These are phyloP conservation scores for Vulpes lagopus DNA, from an alignment of 2,113 vertebrate species.

Conservation along the genomic window DNA sequence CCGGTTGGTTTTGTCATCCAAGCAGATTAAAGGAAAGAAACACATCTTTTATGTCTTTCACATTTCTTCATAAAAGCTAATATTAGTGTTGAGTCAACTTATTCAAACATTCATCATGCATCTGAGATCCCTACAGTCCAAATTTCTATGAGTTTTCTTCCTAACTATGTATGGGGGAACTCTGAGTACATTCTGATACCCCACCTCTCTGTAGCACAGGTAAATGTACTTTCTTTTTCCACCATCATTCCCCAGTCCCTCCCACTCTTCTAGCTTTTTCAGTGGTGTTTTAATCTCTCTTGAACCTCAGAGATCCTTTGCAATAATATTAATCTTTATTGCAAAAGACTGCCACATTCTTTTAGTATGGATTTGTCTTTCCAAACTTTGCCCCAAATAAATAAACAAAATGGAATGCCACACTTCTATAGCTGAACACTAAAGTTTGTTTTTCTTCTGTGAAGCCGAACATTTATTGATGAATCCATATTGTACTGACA, in stretches of 20 bases:
- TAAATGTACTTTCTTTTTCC: background rate
- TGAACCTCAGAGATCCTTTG: constrained; percentile 72
- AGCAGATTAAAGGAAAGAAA: constrained; percentile 43
- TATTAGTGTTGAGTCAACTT: constrained; percentile 1
- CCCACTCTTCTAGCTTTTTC: constrained; percentile 33
- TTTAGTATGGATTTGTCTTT: constrained; percentile 84
- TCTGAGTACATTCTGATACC: background rate
- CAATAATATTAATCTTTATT: constrained; percentile 81
- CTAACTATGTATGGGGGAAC: background rate
- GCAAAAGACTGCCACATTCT: constrained; percentile 75
- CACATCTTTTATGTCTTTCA: background rate
- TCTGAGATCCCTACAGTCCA: background rate
- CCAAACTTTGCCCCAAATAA: constrained; percentile 81
- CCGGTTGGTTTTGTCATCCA: background rate
- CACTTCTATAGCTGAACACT: constrained; percentile 77
- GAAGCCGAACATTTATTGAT: constrained; percentile 85
- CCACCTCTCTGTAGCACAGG: background rate
- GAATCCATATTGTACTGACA: constrained; percentile 83
- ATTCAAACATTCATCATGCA: background rate
- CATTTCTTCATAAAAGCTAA: background rate
- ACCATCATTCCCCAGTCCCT: background rate
- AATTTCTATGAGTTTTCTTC: background rate
- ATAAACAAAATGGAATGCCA: constrained; percentile 80
- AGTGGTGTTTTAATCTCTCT: constrained; percentile 51
- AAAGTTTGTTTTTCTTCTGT: constrained; percentile 79